phyloP scores from a whole-genome alignment of 2,797 vertebrate species.

The Hozukius guyotensis region DNA sequence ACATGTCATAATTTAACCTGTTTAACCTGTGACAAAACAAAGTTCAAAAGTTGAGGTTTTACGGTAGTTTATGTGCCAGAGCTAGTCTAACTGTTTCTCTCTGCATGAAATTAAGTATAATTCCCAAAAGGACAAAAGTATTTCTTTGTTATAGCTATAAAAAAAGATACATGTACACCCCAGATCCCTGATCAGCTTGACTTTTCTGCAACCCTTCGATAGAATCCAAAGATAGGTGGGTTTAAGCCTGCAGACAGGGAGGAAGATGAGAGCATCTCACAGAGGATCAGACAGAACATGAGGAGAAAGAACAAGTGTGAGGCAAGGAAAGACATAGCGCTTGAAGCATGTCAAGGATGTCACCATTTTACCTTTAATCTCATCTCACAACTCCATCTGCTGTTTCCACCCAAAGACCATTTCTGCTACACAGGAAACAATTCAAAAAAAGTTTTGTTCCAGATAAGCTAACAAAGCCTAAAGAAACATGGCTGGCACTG shows the following conservation, averaged over 20 bases:
- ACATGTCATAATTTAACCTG: too few species aligned
- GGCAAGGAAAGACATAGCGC: not conserved
- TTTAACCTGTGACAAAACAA: too few species aligned
- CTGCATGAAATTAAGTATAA: not conserved
- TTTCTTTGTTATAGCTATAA: not conserved
- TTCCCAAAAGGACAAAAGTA: not conserved
- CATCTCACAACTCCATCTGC: not conserved
- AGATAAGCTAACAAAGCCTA: not conserved
- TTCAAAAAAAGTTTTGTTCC: not conserved
- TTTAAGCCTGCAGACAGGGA: not conserved
- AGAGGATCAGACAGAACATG: slow-evolving; percentile 13
- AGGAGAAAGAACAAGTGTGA: not conserved
- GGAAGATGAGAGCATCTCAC: slow-evolving; percentile 6
- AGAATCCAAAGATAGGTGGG: not conserved
- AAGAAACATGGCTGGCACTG: not conserved
- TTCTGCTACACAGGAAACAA: not conserved
- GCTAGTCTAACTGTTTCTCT: not conserved
- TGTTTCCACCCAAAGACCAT: not conserved
- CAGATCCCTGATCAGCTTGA: not conserved
- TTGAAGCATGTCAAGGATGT: slow-evolving; percentile 8
- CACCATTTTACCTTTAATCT: slow-evolving; percentile 12
- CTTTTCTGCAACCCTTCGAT: slow-evolving; percentile 8
- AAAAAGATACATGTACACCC: not conserved
- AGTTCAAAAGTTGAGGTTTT: too few species aligned
- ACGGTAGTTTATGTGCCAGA: too few species aligned